A percentile compares a stretch with the other conserved stretches of the same genome.
Evolutionary conservation across 2,797 vertebrate genomes (phyloP).

Genomic region (Dipus sagitta): DNA sequence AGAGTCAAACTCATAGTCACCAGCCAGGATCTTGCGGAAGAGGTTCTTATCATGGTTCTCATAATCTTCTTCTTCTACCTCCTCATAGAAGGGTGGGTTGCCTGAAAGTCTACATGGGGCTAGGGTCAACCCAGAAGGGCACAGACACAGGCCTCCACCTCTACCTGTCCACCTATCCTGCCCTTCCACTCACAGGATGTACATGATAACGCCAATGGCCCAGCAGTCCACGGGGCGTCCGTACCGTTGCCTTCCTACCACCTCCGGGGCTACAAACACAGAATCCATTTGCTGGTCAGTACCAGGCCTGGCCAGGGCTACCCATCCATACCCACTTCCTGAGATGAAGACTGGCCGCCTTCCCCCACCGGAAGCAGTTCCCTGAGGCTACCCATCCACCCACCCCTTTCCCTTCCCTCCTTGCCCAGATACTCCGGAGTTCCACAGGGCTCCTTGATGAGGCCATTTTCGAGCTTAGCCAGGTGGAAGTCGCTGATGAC

Average conservation of each 20-base stretch:
- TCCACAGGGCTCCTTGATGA: constrained; percentile 98
- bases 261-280: constrained; percentile 93
- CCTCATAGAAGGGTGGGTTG: constrained; percentile 98
- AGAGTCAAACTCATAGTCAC: constrained; percentile 98
- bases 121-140: constrained; percentile 60
- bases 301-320: background rate
- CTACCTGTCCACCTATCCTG: background rate
- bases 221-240: constrained; percentile 98
- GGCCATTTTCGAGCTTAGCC: constrained; percentile 97
- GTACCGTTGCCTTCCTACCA: constrained; percentile 97
- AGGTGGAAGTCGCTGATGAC: constrained; percentile 99
- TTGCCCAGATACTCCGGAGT: constrained; percentile 98
- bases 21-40: constrained; percentile 97
- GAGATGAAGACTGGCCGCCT: background rate
- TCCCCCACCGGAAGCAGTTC: constrained; percentile 11
- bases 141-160: background rate
- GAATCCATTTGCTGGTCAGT: constrained; percentile 49
- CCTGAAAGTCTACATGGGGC: constrained; percentile 93
- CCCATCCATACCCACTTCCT: background rate
- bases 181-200: constrained; percentile 95
- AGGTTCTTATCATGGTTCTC: constrained; percentile 99
- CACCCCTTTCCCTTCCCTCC: constrained; percentile 62
- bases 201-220: constrained; percentile 99
- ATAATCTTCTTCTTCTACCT: constrained; percentile 97
- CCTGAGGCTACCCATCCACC: background rate